These are phyloP conservation scores for Calcarius lapponicus DNA, from an alignment of 2,797 vertebrate species.

Conservation along the genomic window DNA sequence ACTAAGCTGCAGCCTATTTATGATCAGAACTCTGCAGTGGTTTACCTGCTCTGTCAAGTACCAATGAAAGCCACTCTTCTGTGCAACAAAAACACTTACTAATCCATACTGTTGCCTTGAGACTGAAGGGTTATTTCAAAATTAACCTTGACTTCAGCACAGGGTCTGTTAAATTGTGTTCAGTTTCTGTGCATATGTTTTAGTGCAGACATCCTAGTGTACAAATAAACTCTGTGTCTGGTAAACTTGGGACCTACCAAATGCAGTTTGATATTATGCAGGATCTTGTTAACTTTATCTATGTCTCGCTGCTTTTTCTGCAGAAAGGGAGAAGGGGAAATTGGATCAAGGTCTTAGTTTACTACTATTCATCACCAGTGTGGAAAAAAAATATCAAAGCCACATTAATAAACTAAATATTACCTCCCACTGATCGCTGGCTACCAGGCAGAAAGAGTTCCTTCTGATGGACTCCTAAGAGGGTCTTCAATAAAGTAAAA, in stretches of 20 bases:
- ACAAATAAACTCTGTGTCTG: constrained; percentile 48
- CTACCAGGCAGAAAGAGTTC: constrained; percentile 66
- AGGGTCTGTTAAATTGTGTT: constrained; percentile 18
- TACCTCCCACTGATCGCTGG: constrained; percentile 71
- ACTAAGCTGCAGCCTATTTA: constrained; percentile 21
- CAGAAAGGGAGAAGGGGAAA: constrained; percentile 50
- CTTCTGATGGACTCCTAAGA: constrained; percentile 76
- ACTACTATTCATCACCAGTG: constrained; percentile 62
- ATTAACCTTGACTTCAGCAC: constrained; percentile 46
- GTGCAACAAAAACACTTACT: constrained; percentile 27
- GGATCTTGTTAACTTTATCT: constrained; percentile 75
- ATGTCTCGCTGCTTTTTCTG: constrained; percentile 60
- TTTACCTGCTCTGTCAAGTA: constrained; percentile 33
- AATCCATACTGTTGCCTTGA: constrained; percentile 33
- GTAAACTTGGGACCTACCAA: constrained; percentile 60
- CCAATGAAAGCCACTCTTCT: constrained; percentile 29
- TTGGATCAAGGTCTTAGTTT: constrained; percentile 72
- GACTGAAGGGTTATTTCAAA: constrained; percentile 51
- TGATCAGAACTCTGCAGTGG: not conserved
- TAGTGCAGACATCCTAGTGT: constrained; percentile 52
- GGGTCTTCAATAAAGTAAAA: constrained; percentile 78
- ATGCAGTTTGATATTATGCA: constrained; percentile 73
- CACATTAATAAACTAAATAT: constrained; percentile 80
- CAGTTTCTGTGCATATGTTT: constrained; percentile 3
- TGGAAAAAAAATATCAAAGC: constrained; percentile 68